Conservation (phyloP, 1,140 invertebrate species). For the Philotrypesis tridentata region DNA sequence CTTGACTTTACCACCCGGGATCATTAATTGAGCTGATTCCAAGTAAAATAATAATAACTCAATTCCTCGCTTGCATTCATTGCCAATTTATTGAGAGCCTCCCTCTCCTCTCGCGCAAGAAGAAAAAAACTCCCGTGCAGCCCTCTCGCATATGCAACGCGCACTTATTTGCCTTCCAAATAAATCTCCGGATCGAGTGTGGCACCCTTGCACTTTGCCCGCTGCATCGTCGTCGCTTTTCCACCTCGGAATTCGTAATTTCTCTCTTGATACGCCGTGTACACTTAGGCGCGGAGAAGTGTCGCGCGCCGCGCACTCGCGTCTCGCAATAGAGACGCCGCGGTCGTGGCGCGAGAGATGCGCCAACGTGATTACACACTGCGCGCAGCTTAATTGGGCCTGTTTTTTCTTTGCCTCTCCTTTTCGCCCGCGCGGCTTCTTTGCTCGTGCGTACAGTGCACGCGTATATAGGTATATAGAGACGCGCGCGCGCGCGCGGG, state of each 20-base stretch:
- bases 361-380: slow-evolving; percentile 6
- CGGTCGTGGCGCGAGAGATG: slow-evolving; percentile 48
- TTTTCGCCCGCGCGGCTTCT: not conserved
- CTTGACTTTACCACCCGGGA: no score
- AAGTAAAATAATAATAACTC: no score
- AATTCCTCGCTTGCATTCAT: no score
- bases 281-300: slow-evolving; percentile 45
- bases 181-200: slow-evolving; percentile 34
- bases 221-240: not conserved
- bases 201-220: slow-evolving; percentile 35
- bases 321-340: not conserved
- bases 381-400: slow-evolving; percentile 36
- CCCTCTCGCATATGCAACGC: not conserved
- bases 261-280: slow-evolving; percentile 20
- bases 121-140: not conserved
- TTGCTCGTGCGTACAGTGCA: not conserved
- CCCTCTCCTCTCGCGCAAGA: no score
- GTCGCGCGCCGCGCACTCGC: no score
- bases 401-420: not conserved
- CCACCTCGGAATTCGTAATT: slow-evolving; percentile 66
- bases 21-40: no score
- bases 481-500: no score
- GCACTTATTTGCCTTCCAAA: slow-evolving; percentile 66
- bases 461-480: no score
- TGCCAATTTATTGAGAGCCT: slow-evolving; percentile 25